A percentile compares a stretch with the other conserved stretches of the same genome.
phyloP scores from a whole-genome alignment of 2,113 vertebrate genomes.

The Carlito syrichta region DNA sequence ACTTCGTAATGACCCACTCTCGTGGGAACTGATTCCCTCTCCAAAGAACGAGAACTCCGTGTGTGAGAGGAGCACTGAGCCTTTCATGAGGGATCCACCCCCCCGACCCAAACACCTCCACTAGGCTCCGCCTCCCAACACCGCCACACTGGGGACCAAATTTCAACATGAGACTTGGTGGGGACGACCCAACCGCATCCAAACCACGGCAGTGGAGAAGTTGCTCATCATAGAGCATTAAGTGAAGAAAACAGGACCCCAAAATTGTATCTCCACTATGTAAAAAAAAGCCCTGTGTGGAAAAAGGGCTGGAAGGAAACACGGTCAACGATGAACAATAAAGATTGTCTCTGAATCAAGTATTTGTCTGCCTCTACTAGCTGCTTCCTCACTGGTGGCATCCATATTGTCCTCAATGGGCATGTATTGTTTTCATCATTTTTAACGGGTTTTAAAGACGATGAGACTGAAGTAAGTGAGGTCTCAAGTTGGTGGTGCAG shows the following conservation, averaged over 20 bases:
- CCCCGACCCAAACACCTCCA: background rate
- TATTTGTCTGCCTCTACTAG: background rate
- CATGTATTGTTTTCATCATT: background rate
- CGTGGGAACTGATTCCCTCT: background rate
- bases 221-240: background rate
- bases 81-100: background rate
- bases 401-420: background rate
- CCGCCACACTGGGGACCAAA: background rate
- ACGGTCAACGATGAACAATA: background rate
- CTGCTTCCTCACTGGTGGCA: background rate
- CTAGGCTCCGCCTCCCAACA: background rate
- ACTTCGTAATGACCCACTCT: background rate
- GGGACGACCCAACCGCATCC: background rate
- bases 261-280: background rate
- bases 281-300: background rate
- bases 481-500: fast-evolving
- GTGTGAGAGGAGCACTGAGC: background rate
- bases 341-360: background rate
- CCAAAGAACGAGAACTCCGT: background rate
- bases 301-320: background rate
- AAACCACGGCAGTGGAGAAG: background rate
- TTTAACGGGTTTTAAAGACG: background rate
- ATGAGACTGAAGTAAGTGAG: background rate
- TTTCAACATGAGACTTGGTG: background rate
- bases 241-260: background rate